Percentiles rank a stretch among this genome's conserved stretches.
Evolutionary conservation across 2,888 invertebrate species (phyloP).

Genomic region (Rhimphoctona megacephalus): DNA sequence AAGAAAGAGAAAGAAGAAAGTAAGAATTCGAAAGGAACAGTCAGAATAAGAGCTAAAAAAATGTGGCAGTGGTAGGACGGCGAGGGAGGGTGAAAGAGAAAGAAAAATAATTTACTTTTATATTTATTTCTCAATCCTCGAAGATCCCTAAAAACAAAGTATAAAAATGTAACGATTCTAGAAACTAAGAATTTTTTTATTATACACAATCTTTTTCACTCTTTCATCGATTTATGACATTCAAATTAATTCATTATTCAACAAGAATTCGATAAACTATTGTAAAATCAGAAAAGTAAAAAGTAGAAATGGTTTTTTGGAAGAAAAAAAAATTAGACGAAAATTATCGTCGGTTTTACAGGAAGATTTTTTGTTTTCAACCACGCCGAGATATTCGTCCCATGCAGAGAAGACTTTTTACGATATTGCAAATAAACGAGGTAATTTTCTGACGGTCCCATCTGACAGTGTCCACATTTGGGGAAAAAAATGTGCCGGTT

Average conservation of each 20-base stretch:
- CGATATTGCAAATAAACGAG: constrained; percentile 72
- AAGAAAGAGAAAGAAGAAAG: not conserved
- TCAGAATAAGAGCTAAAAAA: not conserved
- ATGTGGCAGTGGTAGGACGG: not conserved
- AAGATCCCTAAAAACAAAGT: not conserved
- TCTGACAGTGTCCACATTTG: constrained; percentile 38
- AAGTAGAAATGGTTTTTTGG: not conserved
- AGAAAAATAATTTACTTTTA: not conserved
- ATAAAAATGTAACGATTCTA: too few relatives aligned
- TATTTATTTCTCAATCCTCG: not conserved
- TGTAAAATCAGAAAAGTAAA: not conserved
- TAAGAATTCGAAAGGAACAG: not conserved
- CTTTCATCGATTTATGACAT: not conserved
- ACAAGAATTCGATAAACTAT: not conserved
- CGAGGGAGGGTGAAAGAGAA: not conserved
- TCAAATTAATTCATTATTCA: not conserved
- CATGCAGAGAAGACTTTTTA: constrained; percentile 61
- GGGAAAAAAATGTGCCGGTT: constrained; percentile 26
- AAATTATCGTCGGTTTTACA: not conserved
- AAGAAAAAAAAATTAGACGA: not conserved
- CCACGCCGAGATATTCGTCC: not conserved
- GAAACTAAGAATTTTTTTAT: not conserved
- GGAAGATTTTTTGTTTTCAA: not conserved
- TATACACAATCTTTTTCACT: not conserved
- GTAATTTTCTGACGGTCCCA: constrained; percentile 66